A percentile compares a stretch with the other conserved stretches of the same genome.
Evolutionary conservation across 2,888 invertebrate species (phyloP).

Genomic region (Drosophila macrospina): DNA sequence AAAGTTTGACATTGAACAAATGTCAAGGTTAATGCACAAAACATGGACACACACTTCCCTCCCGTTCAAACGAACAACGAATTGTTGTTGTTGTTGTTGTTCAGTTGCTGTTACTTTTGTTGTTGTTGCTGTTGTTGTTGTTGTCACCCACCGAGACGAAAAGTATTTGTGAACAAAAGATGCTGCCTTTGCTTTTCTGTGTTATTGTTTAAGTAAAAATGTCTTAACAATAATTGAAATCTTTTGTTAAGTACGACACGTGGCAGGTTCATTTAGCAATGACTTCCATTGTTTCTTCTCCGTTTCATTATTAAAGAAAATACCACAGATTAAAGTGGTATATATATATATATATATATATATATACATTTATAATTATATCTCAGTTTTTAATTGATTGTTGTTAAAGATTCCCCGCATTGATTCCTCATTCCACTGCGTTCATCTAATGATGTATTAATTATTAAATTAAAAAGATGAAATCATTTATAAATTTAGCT

Average conservation of each 20-base stretch:
- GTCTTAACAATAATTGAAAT: constrained; percentile 55
- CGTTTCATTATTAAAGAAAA: constrained; percentile 1
- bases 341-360: neutral
- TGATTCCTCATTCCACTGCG: neutral
- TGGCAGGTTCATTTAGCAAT: constrained; percentile 13
- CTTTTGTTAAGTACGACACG: constrained; percentile 43
- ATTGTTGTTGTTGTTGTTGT: constrained; percentile 11
- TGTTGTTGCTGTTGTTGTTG: constrained; percentile 30
- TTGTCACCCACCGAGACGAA: constrained; percentile 50
- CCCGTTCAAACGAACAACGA: constrained; percentile 1
- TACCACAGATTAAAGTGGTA: neutral
- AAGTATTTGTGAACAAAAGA: constrained; percentile 48
- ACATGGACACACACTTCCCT: constrained; percentile 13
- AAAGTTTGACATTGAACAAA: constrained; percentile 69
- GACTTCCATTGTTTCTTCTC: constrained; percentile 5
- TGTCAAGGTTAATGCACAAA: constrained; percentile 67
- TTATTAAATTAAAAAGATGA: constrained; percentile 6
- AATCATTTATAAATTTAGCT: constrained; percentile 35
- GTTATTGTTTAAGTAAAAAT: constrained; percentile 17
- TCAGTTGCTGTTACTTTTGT: constrained; percentile 4
- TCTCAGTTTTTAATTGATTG: constrained; percentile 1
- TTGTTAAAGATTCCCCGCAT: neutral
- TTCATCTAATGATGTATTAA: neutral
- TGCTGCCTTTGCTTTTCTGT: constrained; percentile 7
- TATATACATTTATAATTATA: neutral